These are phyloP conservation scores for Pheosia tremula DNA, from an alignment of 2,888 invertebrate species.

Conservation along the genomic window DNA sequence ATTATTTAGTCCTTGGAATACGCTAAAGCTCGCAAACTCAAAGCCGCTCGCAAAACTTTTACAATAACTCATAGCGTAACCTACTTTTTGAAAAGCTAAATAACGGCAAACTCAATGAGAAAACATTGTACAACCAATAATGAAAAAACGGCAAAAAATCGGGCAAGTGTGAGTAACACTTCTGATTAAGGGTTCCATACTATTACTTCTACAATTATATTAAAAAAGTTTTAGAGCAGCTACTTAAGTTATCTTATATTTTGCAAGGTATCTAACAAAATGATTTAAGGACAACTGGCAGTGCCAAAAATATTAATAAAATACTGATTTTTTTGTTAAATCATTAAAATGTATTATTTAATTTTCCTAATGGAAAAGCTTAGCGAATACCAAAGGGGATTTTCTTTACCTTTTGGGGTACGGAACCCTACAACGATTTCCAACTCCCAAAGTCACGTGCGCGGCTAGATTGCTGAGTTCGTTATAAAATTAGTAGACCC, in stretches of 20 bases:
- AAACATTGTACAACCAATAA: conserved; percentile 7
- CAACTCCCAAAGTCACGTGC: conserved; percentile 1
- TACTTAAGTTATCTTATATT: too few relatives aligned
- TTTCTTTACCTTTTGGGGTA: background rate
- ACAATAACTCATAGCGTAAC: conserved; percentile 1
- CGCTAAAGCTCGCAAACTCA: background rate
- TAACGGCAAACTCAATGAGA: conserved; percentile 1
- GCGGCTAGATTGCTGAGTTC: conserved; percentile 5
- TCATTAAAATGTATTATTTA: too few relatives aligned
- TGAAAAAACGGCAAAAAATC: conserved; percentile 5
- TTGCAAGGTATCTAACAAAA: too few relatives aligned
- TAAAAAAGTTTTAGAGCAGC: too few relatives aligned
- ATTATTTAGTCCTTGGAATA: too few relatives aligned
- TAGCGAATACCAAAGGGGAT: background rate
- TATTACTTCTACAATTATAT: too few relatives aligned
- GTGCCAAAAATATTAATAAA: too few relatives aligned
- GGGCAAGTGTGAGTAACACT: background rate
- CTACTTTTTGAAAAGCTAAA: conserved; percentile 4
- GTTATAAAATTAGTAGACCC: conserved; percentile 6
- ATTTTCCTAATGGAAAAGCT: too few relatives aligned
- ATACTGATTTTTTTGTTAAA: too few relatives aligned
- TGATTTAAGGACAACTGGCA: too few relatives aligned
- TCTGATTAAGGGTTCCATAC: too few relatives aligned
- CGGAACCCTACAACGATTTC: background rate
- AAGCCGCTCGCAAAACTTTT: background rate